Percentiles rank a stretch among this genome's conserved stretches.
Conservation (phyloP, 2,888 invertebrate genomes). For the Habrosyne pyritoides region DNA sequence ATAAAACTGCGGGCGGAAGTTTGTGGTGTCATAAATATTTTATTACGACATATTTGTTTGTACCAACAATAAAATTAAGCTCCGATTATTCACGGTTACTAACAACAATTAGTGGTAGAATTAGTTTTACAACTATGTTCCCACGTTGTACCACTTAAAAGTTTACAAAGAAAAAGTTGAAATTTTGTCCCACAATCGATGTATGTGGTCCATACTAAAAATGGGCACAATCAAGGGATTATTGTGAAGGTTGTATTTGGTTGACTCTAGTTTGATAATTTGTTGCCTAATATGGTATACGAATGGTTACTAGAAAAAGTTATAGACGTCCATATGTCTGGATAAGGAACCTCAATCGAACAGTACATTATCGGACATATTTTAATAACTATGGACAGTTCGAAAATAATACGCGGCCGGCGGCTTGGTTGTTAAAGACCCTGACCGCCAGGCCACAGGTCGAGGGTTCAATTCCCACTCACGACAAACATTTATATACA, state of each 20-base stretch:
- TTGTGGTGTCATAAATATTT: neutral
- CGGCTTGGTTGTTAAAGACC: too few relatives aligned
- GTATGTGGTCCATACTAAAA: conserved; percentile 6
- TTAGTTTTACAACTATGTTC: neutral
- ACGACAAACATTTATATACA: too few relatives aligned
- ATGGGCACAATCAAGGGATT: conserved; percentile 20
- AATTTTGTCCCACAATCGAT: neutral
- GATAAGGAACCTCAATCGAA: too few relatives aligned
- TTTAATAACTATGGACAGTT: too few relatives aligned
- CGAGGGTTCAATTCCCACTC: too few relatives aligned
- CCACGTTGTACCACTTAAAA: neutral
- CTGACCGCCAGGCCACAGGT: too few relatives aligned
- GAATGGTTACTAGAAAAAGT: neutral
- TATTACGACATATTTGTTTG: neutral
- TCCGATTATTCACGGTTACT: neutral
- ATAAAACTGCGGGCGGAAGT: too few relatives aligned
- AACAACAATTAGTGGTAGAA: neutral
- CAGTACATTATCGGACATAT: too few relatives aligned
- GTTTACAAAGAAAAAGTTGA: neutral
- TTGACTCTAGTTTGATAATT: neutral
- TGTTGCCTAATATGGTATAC: neutral
- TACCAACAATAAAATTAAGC: neutral
- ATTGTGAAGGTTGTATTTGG: conserved; percentile 10
- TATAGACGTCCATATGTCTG: too few relatives aligned
- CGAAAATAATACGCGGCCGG: too few relatives aligned